phyloP scores from a whole-genome alignment of 2,888 invertebrate species.

The Plusia festucae region DNA sequence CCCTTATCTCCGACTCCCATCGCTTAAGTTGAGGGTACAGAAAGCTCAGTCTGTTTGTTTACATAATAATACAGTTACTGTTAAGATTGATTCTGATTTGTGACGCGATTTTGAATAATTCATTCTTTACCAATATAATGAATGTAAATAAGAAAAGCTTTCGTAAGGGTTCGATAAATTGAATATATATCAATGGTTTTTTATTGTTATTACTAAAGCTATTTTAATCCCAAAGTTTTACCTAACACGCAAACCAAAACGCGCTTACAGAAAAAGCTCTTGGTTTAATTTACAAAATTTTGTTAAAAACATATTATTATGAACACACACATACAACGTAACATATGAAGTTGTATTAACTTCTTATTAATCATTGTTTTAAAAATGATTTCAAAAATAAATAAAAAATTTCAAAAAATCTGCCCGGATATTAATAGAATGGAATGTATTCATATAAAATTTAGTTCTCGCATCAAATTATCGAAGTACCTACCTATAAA shows the following conservation, averaged over 20 bases:
- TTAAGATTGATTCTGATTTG: constrained; percentile 46
- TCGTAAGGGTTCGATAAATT: background rate
- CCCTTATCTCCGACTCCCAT: constrained; percentile 53
- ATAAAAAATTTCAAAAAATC: too few relatives aligned
- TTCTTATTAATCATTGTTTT: too few relatives aligned
- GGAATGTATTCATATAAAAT: too few relatives aligned
- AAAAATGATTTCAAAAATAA: too few relatives aligned
- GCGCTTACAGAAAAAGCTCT: too few relatives aligned
- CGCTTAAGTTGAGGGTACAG: constrained; percentile 44
- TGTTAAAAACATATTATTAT: too few relatives aligned
- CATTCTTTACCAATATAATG: background rate
- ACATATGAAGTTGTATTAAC: too few relatives aligned
- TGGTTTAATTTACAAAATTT: too few relatives aligned
- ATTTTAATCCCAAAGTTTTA: background rate
- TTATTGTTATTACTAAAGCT: background rate
- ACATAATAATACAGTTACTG: constrained; percentile 55
- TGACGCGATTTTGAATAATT: constrained; percentile 34
- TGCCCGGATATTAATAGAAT: too few relatives aligned
- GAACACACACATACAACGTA: too few relatives aligned
- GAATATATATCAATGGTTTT: background rate
- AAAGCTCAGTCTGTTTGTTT: constrained; percentile 50
- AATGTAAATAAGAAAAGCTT: background rate
- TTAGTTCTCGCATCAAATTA: too few relatives aligned
- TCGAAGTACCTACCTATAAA: too few relatives aligned
- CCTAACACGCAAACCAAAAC: background rate